These are phyloP conservation scores for Strigops habroptila DNA, from an alignment of 2,113 vertebrate species.

Conservation along the genomic window DNA sequence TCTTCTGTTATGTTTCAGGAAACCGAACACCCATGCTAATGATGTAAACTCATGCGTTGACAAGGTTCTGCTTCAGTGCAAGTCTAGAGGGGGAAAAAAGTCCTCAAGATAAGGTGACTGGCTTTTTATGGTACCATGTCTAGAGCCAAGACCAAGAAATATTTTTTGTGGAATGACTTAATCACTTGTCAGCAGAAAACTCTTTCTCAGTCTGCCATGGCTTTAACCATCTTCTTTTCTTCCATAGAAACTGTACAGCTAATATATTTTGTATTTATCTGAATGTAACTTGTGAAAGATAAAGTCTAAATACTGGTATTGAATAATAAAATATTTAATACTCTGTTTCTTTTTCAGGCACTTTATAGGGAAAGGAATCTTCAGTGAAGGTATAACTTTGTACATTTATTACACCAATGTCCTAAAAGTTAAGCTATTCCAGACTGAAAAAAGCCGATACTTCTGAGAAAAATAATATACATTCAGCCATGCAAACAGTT, in stretches of 20 bases:
- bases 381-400: background rate
- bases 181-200: slow-evolving; percentile 61
- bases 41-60: slow-evolving; percentile 12
- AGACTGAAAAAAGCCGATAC: background rate
- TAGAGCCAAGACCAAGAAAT: slow-evolving; percentile 4
- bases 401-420: background rate
- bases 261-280: background rate
- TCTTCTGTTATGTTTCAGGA: slow-evolving; percentile 44
- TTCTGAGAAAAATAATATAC: background rate
- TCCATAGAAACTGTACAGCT: background rate
- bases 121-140: slow-evolving; percentile 16
- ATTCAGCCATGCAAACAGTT: background rate
- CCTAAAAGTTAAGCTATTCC: background rate
- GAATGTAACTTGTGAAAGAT: background rate
- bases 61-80: slow-evolving; percentile 45
- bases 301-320: background rate
- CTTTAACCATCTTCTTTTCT: background rate
- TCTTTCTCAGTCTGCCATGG: background rate
- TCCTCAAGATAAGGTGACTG: background rate
- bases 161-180: slow-evolving; percentile 19
- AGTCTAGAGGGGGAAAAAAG: background rate
- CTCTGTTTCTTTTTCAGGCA: background rate
- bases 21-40: slow-evolving; percentile 50
- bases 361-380: background rate
- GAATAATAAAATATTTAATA: background rate